Conservation (phyloP, 2,113 vertebrate genomes). For the Callipepla californica region DNA sequence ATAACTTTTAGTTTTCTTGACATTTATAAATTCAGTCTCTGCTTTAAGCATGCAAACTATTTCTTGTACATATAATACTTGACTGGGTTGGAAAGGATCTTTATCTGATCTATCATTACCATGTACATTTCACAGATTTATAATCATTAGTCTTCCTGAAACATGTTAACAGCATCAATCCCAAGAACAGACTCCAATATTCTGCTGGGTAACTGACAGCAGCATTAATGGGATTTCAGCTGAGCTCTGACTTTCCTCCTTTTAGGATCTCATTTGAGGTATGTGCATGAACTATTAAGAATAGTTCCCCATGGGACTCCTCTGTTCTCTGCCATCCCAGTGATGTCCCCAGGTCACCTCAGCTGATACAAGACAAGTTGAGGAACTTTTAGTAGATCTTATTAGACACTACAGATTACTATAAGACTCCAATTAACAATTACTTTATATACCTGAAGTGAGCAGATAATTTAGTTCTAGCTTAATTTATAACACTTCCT, state of each 20-base stretch:
- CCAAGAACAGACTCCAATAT: not conserved
- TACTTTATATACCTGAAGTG: not conserved
- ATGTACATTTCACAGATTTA: not conserved
- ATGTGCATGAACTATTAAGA: not conserved
- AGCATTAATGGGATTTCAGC: not conserved
- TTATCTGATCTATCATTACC: not conserved
- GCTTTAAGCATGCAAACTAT: not conserved
- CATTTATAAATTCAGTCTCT: not conserved
- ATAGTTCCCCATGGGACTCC: not conserved
- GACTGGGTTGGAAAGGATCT: not conserved
- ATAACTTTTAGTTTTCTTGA: conserved; percentile 12
- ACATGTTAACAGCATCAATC: not conserved
- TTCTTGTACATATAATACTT: not conserved
- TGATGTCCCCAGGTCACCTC: not conserved
- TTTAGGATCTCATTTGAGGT: not conserved
- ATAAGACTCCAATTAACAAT: not conserved
- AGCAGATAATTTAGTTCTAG: not conserved
- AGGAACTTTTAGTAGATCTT: not conserved
- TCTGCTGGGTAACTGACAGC: not conserved
- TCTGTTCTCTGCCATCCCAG: not conserved
- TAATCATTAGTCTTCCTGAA: not conserved
- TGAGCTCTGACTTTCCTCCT: not conserved
- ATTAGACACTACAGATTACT: not conserved
- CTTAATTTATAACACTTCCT: not conserved
- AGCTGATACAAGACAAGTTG: not conserved